These are phyloP conservation scores for Dolichotis patagonum DNA, from an alignment of 2,113 vertebrate genomes.

Conservation along the genomic window DNA sequence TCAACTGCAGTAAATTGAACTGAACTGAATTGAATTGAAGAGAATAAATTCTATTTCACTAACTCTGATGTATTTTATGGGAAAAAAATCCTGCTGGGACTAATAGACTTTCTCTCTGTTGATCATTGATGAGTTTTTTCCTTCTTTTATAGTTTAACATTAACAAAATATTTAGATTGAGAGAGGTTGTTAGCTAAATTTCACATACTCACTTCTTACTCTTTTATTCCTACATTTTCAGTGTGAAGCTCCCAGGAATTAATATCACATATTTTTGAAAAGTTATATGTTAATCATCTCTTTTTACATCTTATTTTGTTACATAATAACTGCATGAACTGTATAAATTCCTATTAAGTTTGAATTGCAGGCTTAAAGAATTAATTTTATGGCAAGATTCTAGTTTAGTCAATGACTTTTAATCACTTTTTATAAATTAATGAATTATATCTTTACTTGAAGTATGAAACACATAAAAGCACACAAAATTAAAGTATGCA, in stretches of 20 bases:
- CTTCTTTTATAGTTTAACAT: slow-evolving; percentile 17
- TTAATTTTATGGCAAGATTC: background rate
- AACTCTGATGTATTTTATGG: background rate
- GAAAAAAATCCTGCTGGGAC: slow-evolving; percentile 28
- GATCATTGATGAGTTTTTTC: background rate
- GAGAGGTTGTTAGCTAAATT: background rate
- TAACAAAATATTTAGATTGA: background rate
- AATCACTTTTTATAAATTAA: background rate
- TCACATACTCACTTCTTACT: background rate
- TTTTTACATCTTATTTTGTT: background rate
- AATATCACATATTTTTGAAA: background rate
- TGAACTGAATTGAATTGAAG: background rate
- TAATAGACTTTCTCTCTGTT: background rate
- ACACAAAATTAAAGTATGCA: background rate
- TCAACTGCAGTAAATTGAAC: slow-evolving; percentile 47
- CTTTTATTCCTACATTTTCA: background rate
- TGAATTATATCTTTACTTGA: background rate
- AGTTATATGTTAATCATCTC: background rate
- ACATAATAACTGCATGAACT: background rate
- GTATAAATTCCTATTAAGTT: background rate
- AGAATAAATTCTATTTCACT: slow-evolving; percentile 48
- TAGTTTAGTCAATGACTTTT: background rate
- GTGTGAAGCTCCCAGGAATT: background rate
- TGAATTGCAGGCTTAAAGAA: background rate
- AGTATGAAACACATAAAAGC: background rate